These are phyloP conservation scores for Heliconius nattereri DNA, from an alignment of 1,140 invertebrate genomes.

Conservation along the genomic window DNA sequence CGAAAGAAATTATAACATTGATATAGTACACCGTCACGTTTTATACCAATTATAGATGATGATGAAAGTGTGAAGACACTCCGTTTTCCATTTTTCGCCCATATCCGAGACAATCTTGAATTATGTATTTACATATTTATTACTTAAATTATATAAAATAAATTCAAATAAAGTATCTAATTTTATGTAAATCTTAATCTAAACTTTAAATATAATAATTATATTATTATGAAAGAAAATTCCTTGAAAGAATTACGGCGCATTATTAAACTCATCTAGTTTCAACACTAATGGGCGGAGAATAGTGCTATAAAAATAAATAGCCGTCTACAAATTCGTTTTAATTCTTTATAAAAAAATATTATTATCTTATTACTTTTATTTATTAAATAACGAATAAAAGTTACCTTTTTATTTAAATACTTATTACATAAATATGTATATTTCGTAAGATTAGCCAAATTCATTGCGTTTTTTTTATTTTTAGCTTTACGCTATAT, in stretches of 20 bases:
- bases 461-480: no score
- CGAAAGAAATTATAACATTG: no score
- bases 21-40: no score
- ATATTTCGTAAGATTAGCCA: no score
- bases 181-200: neutral
- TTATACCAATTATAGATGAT: no score
- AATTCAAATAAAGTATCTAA: neutral
- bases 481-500: neutral
- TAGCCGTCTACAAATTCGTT: neutral
- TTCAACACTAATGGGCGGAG: constrained; percentile 16
- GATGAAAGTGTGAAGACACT: no score
- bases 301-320: constrained; percentile 2
- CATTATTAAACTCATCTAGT: constrained; percentile 27
- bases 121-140: no score
- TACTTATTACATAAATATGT: no score
- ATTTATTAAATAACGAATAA: neutral
- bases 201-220: constrained; percentile 11
- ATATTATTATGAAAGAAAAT: constrained; percentile 9
- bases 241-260: constrained; percentile 16
- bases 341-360: neutral
- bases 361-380: neutral
- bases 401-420: neutral
- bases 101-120: no score
- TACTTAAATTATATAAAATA: no score
- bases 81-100: no score